Evolutionary conservation across 2,888 invertebrate species (phyloP), one percentile per base, ranked within the genome.

Genomic region (Muschampia plurimacula): DNA sequence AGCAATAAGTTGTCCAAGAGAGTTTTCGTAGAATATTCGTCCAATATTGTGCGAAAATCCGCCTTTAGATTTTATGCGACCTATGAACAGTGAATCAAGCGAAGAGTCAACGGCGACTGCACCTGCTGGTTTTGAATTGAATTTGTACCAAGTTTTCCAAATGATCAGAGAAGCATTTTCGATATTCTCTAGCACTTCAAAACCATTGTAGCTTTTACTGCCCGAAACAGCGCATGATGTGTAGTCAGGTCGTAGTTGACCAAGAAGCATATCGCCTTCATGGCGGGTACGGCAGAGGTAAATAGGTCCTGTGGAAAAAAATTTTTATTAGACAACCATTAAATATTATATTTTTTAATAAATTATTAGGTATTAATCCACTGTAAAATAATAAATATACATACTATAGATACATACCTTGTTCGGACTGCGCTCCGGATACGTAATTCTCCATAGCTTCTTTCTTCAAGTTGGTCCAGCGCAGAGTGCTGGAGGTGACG

Each of bases 131-230:
- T 96, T 95, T 1, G 94, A 94, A 78, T 89, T 89, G 84, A 96
- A 97, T 86, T 96, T 96, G 77, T 95, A 94, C 96, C 97, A 97
- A n/a, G 95, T 89, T 60, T 95, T 95, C 98, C 98, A 98, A 75
- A 95, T 95, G 60, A 98, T 94, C 72, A 97, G 95, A 1, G 97
- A 97, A 74, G 97, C 96, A 77, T 96, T 96, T 80, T 97, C 97
- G 75, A 96, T 95, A 86, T 97, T 98, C 84, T 97, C 96, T 67
- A 98, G 92, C 39, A 97, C 95, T 84, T 97, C 97, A 86, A 97
- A 97, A 52, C 95, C 86, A 66, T 91, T 91, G 82, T 96, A 95
- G 71, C 94, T 91, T 80, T 95, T 95, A 41, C 94, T 95, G 78
- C 90, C 95, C 15, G 96, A 96, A 8, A 96, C 96, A 49, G 96